phyloP scores from a whole-genome alignment of 2,888 invertebrate genomes.

The Platerodrilus igneus region DNA sequence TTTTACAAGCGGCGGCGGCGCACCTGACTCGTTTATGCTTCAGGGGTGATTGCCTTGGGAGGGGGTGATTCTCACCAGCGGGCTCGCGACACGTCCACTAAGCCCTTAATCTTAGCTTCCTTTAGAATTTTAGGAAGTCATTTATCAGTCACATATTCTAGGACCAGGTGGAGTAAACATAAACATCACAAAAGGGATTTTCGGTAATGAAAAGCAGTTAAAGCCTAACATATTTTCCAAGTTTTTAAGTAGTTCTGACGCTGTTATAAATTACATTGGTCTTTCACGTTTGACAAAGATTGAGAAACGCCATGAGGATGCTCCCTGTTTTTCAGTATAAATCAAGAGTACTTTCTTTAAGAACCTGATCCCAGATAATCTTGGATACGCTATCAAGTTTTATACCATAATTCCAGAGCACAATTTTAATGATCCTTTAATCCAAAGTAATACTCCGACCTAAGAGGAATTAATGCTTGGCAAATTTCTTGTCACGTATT shows the following conservation, averaged over 20 bases:
- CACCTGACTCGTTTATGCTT: constrained; percentile 37
- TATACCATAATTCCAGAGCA: constrained; percentile 50
- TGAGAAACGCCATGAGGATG: constrained; percentile 13
- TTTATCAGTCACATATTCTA: constrained; percentile 46
- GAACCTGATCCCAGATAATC: constrained; percentile 48
- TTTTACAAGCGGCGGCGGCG: constrained; percentile 36
- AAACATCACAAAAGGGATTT: constrained; percentile 29
- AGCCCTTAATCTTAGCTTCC: constrained; percentile 48
- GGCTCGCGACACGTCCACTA: constrained; percentile 45
- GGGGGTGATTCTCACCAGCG: constrained; percentile 36
- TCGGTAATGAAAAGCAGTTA: constrained; percentile 3
- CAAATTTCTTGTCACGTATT: constrained; percentile 45
- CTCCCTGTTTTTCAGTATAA: constrained; percentile 30
- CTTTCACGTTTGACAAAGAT: constrained; percentile 14
- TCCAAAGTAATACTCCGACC: constrained; percentile 49
- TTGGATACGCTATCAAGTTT: constrained; percentile 51
- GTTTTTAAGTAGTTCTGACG: constrained; percentile 7
- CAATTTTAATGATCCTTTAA: constrained; percentile 50
- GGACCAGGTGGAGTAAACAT: constrained; percentile 45
- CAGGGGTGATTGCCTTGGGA: constrained; percentile 23
- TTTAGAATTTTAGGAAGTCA: constrained; percentile 49
- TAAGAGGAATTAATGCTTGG: constrained; percentile 47
- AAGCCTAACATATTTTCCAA: constrained; percentile 8
- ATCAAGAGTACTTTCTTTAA: constrained; percentile 43
- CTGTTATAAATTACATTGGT: constrained; percentile 13